Base-by-base conservation (phyloP, 2,888 invertebrate genomes). In the Acronicta aceris region DNA sequence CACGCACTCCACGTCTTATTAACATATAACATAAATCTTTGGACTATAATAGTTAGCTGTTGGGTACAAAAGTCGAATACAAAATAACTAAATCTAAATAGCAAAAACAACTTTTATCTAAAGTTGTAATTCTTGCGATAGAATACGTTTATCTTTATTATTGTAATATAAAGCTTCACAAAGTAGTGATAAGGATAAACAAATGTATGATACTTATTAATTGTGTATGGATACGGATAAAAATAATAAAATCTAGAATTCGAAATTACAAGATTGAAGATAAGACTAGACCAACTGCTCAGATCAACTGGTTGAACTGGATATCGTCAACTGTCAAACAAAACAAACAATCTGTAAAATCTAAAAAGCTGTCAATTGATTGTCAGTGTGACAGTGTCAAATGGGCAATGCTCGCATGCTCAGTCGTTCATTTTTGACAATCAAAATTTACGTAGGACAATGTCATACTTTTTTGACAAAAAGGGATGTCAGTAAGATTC, bases 31-130 rank as follows among this genome's bases (percentile, higher is more conserved):
- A 15, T 6, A 30, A 38, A 70, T 43, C 51, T 68, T 65, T 48
- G 54, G 17, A 59, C 71, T 43, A 6, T 36, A 36, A 33, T 10
- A 1, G n/a, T 5, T n/a, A 38, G n/a, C n/a, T n/a, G 5, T 52
- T n/a, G n/a, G 40, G 70, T 67, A 41, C 70, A 58, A 69, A 33
- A 68, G 61, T 65, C 68, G 54, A 54, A 21, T 30, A 50, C 6
- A 38, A 38, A 5, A 38, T 5, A n/a, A 38, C n/a, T 1, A 13
- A 36, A 30, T 4, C 10, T 12, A 33, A 13, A 36, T 13, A 36
- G 12, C 5, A 12, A 36, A 13, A 36, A 33, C 9, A 5, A 36
- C 36, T 38, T 36, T 21, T 55, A 66, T 62, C 46, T 47, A n/a
- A n/a, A 5, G n/a, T 38, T 6, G n/a, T 38, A 38, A 38, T n/a